Evolutionary conservation across 2,113 vertebrate genomes (phyloP).

Genomic region (Pituophis catenifer): DNA sequence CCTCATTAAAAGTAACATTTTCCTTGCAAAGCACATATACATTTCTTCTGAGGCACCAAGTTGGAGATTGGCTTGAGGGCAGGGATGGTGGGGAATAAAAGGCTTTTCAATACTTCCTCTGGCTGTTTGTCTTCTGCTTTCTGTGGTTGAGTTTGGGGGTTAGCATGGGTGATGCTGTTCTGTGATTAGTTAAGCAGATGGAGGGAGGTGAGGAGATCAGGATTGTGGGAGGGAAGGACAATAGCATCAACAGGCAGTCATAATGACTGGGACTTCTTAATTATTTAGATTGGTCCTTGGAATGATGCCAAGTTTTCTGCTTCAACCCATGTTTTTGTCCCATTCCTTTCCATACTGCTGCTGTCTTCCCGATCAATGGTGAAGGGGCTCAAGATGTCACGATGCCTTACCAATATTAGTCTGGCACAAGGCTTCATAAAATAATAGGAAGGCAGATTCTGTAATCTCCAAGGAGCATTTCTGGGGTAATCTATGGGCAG

Average conservation of each 20-base stretch:
- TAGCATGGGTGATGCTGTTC: not conserved
- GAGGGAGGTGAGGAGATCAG: not conserved
- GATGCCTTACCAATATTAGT: not conserved
- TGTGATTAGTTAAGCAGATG: not conserved
- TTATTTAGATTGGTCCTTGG: not conserved
- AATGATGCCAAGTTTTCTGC: not conserved
- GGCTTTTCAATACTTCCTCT: not conserved
- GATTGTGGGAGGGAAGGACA: not conserved
- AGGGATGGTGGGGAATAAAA: not conserved
- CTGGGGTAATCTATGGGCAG: not conserved
- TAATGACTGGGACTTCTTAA: not conserved
- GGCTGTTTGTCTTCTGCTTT: not conserved
- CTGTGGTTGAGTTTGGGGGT: not conserved
- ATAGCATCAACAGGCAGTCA: not conserved
- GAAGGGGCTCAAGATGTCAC: not conserved
- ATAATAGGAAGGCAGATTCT: not conserved
- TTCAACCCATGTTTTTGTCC: not conserved
- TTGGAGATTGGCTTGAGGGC: not conserved
- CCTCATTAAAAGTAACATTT: not conserved
- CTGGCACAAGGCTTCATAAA: not conserved
- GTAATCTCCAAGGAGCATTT: not conserved
- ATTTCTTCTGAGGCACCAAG: not conserved
- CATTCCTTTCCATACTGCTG: not conserved
- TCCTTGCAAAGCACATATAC: not conserved
- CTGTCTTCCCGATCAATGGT: not conserved